Evolutionary conservation across 2,797 vertebrate genomes (phyloP), one percentile per base, ranked within the genome.

Genomic region (Cetoscarus ocellatus): DNA sequence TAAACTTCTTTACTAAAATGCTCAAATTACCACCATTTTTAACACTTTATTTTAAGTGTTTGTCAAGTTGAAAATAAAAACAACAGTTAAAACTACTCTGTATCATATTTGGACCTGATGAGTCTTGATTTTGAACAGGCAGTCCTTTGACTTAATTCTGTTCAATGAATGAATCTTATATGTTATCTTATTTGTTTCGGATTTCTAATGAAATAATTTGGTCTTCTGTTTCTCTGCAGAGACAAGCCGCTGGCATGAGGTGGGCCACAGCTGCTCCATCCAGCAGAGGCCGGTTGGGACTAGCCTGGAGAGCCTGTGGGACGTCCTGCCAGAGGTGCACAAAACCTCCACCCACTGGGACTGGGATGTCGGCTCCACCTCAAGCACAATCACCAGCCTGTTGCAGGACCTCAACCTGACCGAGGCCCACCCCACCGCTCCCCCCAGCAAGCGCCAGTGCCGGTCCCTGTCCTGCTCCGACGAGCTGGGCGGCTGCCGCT

Each of bases 381-480:
- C 89, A 0, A 80, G 86, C 66, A 72, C 91, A 49, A 92, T 95
- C 86, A 93, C 87, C 60, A 92, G 86, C 83, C 75, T 95, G 68
- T 82, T 95, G 69, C 91, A 88, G 36, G 92, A 95, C 77, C 91
- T 95, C 39, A 94, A 88, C 73, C 83, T 95, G 86, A 89, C 91
- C 0, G 93, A 94, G 67, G 76, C 90, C 0, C 92, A 94, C 81
- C 79, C 88, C 39, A 86, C 94, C 0, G 96, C 96, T 0, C 97
- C 97, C 2, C 97, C 97, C 71, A 97, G 96, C 93, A 99, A 99
- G 85, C 96, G 97, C 12, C 97, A 97, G 90, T 98, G 97, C 88
- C 95, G 97, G 68, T 98, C 97, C 0, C 93, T 96, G 61, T 98
- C 97, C 8, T 97, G 97, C 82, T 98, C 96, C 0, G 97, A 97